Conservation (phyloP, 2,888 invertebrate genomes). For the Tineola bisselliella region DNA sequence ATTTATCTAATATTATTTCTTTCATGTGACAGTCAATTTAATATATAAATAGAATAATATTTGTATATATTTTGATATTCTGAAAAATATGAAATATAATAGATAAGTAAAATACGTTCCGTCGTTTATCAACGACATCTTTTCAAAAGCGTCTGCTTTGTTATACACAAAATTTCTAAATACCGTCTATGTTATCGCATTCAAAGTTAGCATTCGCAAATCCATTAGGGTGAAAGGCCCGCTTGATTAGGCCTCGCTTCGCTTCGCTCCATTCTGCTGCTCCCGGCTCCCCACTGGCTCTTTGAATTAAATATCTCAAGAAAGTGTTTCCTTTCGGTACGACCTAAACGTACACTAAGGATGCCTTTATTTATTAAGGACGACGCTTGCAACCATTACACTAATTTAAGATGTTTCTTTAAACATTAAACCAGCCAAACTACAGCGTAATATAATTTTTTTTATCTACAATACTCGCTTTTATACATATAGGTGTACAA, state of each 20-base stretch:
- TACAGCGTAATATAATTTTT: too few species aligned
- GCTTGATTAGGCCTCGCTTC: constrained; percentile 24
- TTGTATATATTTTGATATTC: too few species aligned
- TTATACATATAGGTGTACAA: too few species aligned
- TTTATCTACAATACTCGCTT: not conserved
- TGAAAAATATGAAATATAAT: not conserved
- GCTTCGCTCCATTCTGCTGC: constrained; percentile 5
- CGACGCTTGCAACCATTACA: constrained; percentile 16
- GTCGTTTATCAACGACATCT: constrained; percentile 10
- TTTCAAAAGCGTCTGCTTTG: not conserved
- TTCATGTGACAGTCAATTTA: too few species aligned
- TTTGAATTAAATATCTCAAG: constrained; percentile 13
- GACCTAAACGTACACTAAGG: constrained; percentile 2
- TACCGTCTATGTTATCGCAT: constrained; percentile 31
- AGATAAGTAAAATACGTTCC: not conserved
- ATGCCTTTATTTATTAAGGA: constrained; percentile 9
- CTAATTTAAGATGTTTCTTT: constrained; percentile 18
- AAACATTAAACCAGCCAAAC: constrained; percentile 26
- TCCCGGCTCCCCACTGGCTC: not conserved
- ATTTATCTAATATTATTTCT: too few species aligned
- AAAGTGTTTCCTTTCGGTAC: not conserved
- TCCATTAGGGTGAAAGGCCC: constrained; percentile 29
- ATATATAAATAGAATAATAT: too few species aligned
- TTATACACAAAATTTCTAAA: constrained; percentile 15
- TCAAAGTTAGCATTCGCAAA: constrained; percentile 17